phyloP scores from a whole-genome alignment of 37 sponge, comb jelly and placozoan genomes.

The Dysidea cf. avara region DNA sequence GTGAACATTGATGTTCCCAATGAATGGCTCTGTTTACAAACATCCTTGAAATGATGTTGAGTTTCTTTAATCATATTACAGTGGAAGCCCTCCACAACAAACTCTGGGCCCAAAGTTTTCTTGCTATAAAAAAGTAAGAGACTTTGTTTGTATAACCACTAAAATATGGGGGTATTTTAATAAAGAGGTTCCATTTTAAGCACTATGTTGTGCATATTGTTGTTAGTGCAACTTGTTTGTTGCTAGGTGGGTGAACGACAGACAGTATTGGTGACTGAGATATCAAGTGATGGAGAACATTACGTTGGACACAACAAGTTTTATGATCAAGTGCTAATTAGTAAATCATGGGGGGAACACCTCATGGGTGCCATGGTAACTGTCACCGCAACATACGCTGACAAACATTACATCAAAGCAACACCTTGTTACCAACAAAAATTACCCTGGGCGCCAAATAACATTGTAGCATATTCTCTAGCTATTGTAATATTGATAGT shows the following conservation, averaged over 20 bases:
- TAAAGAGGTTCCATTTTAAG: too few species aligned
- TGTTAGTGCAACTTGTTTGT: too few species aligned
- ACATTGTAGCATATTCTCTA: too few species aligned
- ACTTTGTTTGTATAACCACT: not conserved
- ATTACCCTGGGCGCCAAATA: too few species aligned
- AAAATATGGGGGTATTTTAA: not conserved
- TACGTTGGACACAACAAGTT: slow-evolving; percentile 95
- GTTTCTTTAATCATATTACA: too few species aligned
- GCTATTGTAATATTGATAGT: too few species aligned
- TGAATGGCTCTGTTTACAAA: too few species aligned
- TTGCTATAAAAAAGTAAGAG: slow-evolving; percentile 21
- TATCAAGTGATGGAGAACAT: slow-evolving; percentile 72
- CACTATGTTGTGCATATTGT: not conserved
- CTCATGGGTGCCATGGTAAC: slow-evolving; percentile 71
- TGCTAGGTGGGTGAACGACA: slow-evolving; percentile 63
- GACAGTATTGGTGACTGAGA: slow-evolving; percentile 83
- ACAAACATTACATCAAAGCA: slow-evolving; percentile 90
- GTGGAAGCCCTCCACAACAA: too few species aligned
- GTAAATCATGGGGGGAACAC: slow-evolving; percentile 39
- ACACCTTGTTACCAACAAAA: too few species aligned
- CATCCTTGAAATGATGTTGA: too few species aligned
- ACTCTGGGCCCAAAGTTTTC: too few species aligned
- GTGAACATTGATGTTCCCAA: too few species aligned
- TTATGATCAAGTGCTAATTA: slow-evolving; percentile 84
- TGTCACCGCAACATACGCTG: slow-evolving; percentile 71